Base-by-base conservation (phyloP, 2,888 invertebrate genomes). In the Hecatera dysodea region DNA sequence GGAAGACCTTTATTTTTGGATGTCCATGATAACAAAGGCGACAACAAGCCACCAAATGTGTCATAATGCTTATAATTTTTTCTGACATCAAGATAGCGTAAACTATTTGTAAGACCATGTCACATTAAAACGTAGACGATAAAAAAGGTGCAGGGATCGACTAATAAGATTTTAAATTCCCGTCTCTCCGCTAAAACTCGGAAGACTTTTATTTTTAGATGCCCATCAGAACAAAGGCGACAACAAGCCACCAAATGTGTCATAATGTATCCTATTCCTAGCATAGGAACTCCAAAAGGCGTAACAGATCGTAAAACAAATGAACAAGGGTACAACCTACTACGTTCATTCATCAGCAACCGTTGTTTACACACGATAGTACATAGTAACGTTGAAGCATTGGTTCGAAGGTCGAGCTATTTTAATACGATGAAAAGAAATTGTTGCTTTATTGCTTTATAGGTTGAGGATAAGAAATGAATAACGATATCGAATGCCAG, bases 281-380 rank as follows among this genome's bases (percentile, higher is more conserved):
- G 15, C 46, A 42, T 1, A 55, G 11, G 3, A 55, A 29, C 19
- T 53, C 19, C 27, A 42, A 50, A 55, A 65, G 36, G 27, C 57
- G 44, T 55, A 61, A 7, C 9, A 22, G 50, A 33, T 65, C 60
- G 65, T 80, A 74, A 83, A 61, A 55, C 60, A 52, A 73, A n/a
- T 65, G 29, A 60, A 72, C 65, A 56, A 71, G 55, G 36, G 12
- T 56, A 56, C 42, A 66, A 52, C 52, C 22, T 42, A 66, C 42
- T 57, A 72, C 79, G 60, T 74, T 78, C 83, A 75, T 82, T 82
- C 75, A 75, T 11, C 66, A 65, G 65, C 52, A 39, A 60, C 24
- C 19, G 55, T 52, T 76, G 77, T 67, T 75, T 74, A 59, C 62
- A 57, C 55, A 65, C 56, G 46, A 70, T 62, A 57, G 12, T n/a